Conservation (phyloP, 2,888 invertebrate species). For the Chymomyza caudatula region DNA sequence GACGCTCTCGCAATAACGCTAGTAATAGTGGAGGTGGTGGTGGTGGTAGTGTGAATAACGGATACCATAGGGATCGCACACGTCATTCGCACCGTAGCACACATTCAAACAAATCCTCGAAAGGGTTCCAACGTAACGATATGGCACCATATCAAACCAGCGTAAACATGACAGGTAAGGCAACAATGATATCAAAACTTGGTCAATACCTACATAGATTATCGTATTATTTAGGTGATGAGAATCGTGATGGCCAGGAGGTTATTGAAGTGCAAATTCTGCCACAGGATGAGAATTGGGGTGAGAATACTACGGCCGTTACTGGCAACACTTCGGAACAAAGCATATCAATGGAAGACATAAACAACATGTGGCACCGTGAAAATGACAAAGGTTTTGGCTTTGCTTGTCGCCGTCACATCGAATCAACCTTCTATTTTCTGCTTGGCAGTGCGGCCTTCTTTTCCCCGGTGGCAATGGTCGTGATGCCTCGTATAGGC, state of each 20-base stretch:
- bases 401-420: conserved; percentile 88
- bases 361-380: conserved; percentile 90
- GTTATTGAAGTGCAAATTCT: conserved; percentile 97
- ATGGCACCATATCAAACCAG: conserved; percentile 94
- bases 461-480: conserved; percentile 95
- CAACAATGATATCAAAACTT: not conserved
- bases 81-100: conserved; percentile 82
- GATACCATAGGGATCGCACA: conserved; percentile 80
- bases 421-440: conserved; percentile 88
- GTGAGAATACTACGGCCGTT: conserved; percentile 98
- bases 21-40: conserved; percentile 51
- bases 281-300: conserved; percentile 98
- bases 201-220: not conserved
- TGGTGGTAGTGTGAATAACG: conserved; percentile 79
- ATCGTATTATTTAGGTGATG: conserved; percentile 79
- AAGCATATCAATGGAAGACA: conserved; percentile 95
- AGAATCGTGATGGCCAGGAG: conserved; percentile 89
- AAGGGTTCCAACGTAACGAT: conserved; percentile 79
- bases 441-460: conserved; percentile 90
- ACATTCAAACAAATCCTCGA: conserved; percentile 81
- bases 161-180: conserved; percentile 84
- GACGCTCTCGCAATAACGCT: conserved; percentile 81
- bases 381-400: conserved; percentile 86
- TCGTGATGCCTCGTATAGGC: conserved; percentile 93
- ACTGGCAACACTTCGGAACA: conserved; percentile 98